These are phyloP conservation scores for Nasonia longicornis DNA, from an alignment of 1,140 invertebrate genomes.

Conservation along the genomic window DNA sequence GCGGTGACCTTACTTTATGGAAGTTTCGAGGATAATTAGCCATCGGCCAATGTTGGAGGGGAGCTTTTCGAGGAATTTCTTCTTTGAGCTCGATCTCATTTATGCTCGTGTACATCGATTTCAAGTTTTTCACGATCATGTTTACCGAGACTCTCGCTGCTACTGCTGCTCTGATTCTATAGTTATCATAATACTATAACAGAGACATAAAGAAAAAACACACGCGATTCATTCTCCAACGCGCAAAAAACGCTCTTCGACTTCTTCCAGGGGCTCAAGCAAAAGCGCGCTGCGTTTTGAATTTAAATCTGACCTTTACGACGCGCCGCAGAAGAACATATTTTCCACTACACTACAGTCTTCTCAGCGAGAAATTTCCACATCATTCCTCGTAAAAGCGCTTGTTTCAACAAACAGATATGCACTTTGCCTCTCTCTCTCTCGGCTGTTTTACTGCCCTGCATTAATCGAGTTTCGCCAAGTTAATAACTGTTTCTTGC, in stretches of 20 bases:
- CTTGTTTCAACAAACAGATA: background rate
- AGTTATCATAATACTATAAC: too few relatives aligned
- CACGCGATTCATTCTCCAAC: too few relatives aligned
- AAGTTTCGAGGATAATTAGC: slow-evolving; percentile 21
- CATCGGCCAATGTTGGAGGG: background rate
- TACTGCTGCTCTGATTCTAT: too few relatives aligned
- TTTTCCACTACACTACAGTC: slow-evolving; percentile 5
- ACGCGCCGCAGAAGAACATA: background rate
- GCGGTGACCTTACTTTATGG: slow-evolving; percentile 6
- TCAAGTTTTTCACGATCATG: too few relatives aligned
- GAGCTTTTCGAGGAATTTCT: too few relatives aligned
- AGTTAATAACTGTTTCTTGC: too few relatives aligned
- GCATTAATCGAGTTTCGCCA: background rate
- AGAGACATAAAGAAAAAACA: too few relatives aligned
- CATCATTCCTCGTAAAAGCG: slow-evolving; percentile 19
- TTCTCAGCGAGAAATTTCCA: background rate
- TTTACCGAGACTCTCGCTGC: too few relatives aligned
- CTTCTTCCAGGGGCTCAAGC: background rate
- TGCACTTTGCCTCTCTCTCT: too few relatives aligned
- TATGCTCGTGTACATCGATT: too few relatives aligned
- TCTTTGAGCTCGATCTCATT: too few relatives aligned
- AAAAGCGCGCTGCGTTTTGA: background rate
- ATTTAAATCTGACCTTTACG: background rate
- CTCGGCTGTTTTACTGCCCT: too few relatives aligned
- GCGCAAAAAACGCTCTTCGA: background rate